Base-by-base conservation (phyloP, 2,888 invertebrate species). In the Acanthosepion esculentum region DNA sequence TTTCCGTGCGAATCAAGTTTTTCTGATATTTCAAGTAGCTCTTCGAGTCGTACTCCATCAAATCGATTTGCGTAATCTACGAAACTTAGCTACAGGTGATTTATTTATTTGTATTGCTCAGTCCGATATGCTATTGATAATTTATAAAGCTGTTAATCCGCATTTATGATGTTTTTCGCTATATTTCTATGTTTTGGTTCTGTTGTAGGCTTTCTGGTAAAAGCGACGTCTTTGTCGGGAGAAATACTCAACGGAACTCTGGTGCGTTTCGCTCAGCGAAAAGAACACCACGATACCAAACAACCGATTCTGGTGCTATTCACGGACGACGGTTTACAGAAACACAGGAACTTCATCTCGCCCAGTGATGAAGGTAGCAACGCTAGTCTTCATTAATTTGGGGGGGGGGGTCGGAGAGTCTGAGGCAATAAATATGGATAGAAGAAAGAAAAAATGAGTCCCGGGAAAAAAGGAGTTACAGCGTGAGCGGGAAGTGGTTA, bases 301-400 rank as follows among this genome's bases (percentile, higher is more conserved):
- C 98, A 98, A 96, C 98, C 98, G 18, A 98, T 98, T 95, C 97
- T 98, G 33, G 98, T 98, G 15, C 97, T 98, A 2, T 98, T 98
- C 96, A 97, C 97, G 7, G 97, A 97, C 95, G 98, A 98, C 95
- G 97, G 97, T 4, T 95, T 95, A 48, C 94, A 95, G 26, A 94
- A 96, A 91, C 96, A 96, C 48, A 96, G 96, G 6, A 96, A 96
- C 78, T 96, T 96, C 94, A 96, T 97, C 26, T 96, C 96, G 1
- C 96, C 96, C 7, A 95, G 96, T 15, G 97, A 97, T 94, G 96
- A 96, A 94, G 96, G 97, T 96, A 95, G n/a, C 78, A n/a, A 18
- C n/a, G 95, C 29, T 8, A 91, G 10, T 78, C 10, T n/a, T 78
- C 1, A 5, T 8, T 10, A n/a, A 78, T 78, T 59, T 3, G 26